phyloP scores from a whole-genome alignment of 2,888 invertebrate genomes.

The Mythimna lalbum region DNA sequence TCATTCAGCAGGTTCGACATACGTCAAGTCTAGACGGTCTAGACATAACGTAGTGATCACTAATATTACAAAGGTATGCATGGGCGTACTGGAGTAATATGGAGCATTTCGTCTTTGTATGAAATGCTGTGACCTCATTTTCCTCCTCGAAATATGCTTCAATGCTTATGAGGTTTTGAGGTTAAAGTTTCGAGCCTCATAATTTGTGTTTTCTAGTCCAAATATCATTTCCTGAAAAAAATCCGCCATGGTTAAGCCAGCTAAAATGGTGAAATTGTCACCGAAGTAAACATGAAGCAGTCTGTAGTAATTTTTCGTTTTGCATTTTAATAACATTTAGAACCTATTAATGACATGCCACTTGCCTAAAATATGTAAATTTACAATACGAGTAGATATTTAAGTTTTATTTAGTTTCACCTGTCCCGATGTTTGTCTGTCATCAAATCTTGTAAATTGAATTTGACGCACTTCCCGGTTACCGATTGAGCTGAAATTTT shows the following conservation, averaged over 20 bases:
- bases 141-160: constrained; percentile 1
- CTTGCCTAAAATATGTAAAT: not conserved
- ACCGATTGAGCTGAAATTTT: no score
- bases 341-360: not conserved
- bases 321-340: not conserved
- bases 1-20: constrained; percentile 35
- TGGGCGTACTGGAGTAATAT: constrained; percentile 14
- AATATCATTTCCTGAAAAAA: not conserved
- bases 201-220: not conserved
- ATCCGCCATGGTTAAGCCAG: no score
- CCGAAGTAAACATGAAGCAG: not conserved
- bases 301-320: not conserved
- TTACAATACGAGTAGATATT: not conserved
- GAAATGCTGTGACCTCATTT: constrained; percentile 32
- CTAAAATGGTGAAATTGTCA: not conserved
- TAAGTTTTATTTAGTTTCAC: no score
- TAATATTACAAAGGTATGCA: constrained; percentile 26
- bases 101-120: constrained; percentile 25
- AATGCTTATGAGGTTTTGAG: constrained; percentile 1
- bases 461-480: no score
- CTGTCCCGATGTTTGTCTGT: no score
- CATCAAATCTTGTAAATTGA: no score
- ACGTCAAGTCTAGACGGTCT: constrained; percentile 35
- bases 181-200: not conserved
- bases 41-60: constrained; percentile 19